phyloP scores from a whole-genome alignment of 2,888 invertebrate genomes.

The Orthosia gothica region DNA sequence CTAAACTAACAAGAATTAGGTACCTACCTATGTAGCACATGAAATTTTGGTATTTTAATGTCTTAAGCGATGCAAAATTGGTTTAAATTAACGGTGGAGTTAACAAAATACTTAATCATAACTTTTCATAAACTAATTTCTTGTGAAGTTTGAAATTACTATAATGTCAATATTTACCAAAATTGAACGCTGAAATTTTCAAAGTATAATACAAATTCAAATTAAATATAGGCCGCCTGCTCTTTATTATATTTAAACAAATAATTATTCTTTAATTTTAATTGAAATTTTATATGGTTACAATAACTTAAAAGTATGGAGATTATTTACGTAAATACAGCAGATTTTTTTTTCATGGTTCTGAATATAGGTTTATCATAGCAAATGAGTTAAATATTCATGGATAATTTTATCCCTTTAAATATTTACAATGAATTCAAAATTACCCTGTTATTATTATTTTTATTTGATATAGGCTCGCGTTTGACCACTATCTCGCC shows the following conservation, averaged over 20 bases:
- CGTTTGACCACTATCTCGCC: no score
- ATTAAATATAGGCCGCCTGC: not conserved
- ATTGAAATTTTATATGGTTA: no score
- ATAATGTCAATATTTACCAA: not conserved
- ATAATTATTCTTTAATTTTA: no score
- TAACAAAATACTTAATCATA: not conserved
- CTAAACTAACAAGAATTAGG: slow-evolving; percentile 25
- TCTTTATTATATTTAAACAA: not conserved
- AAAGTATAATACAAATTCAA: not conserved
- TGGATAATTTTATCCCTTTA: no score
- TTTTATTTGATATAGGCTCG: no score
- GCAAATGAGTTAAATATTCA: no score
- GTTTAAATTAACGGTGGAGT: not conserved
- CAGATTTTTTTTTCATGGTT: no score
- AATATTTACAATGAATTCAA: no score
- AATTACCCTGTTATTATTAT: no score
- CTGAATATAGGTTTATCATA: no score
- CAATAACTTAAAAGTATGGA: not conserved
- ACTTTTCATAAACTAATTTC: not conserved
- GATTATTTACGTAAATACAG: no score
- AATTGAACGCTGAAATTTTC: not conserved
- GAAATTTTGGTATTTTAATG: slow-evolving; percentile 8
- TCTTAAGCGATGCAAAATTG: not conserved
- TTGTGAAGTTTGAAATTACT: not conserved
- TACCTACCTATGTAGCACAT: slow-evolving; percentile 3